Percentiles rank a stretch among this genome's conserved stretches.
phyloP scores from a whole-genome alignment of 2,113 vertebrate species.

The Dasyornis broadbenti region DNA sequence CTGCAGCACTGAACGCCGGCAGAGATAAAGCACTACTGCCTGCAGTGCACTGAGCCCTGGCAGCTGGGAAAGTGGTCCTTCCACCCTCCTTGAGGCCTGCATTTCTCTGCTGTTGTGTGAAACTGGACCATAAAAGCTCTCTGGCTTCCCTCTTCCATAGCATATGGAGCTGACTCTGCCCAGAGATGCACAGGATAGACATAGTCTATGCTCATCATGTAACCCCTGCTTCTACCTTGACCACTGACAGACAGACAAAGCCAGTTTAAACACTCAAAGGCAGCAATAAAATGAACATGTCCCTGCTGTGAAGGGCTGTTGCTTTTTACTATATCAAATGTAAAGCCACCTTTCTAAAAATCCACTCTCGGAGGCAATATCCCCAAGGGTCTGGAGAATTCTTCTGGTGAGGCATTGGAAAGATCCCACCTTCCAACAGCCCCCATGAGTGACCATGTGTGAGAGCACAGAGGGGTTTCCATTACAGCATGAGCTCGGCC shows the following conservation, averaged over 20 bases:
- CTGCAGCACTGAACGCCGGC: not conserved
- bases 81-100: not conserved
- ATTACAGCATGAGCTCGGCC: not conserved
- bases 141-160: fast-evolving
- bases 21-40: not conserved
- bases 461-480: not conserved
- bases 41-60: not conserved
- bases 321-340: not conserved
- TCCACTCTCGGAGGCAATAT: not conserved
- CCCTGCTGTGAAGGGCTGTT: not conserved
- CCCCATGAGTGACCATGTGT: fast-evolving
- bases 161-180: not conserved
- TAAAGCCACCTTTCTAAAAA: not conserved
- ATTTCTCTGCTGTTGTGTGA: not conserved
- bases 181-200: not conserved
- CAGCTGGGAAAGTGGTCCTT: not conserved
- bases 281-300: not conserved
- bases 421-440: not conserved
- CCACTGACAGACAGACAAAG: not conserved
- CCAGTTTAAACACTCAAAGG: not conserved
- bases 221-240: not conserved
- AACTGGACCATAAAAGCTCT: not conserved
- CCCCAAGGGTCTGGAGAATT: not conserved
- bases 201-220: not conserved
- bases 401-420: not conserved